Conservation (phyloP, 2,888 invertebrate genomes). For the Poecilus cupreus region DNA sequence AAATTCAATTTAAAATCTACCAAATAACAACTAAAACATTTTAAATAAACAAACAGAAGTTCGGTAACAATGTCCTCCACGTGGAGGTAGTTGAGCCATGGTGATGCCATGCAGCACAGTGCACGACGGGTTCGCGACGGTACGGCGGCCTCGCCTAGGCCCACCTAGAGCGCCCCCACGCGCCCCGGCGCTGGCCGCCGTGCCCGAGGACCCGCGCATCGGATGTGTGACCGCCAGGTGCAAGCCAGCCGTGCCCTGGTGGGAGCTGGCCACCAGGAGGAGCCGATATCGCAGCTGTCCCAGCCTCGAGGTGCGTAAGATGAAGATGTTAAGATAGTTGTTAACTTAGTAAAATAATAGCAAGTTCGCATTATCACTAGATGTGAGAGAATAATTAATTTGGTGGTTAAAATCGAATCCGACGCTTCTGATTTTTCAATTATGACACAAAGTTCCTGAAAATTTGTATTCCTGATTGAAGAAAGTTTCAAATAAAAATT, state of each 20-base stretch:
- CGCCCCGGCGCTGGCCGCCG: conserved; percentile 70
- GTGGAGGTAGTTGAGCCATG: conserved; percentile 9
- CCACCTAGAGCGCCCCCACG: conserved; percentile 68
- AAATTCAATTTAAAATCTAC: background rate
- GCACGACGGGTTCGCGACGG: conserved; percentile 92
- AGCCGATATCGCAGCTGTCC: conserved; percentile 89
- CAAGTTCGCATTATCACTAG: too few relatives aligned
- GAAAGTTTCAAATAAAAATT: too few relatives aligned
- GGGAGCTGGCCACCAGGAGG: conserved; percentile 87
- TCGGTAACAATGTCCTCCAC: too few relatives aligned
- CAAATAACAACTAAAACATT: too few relatives aligned
- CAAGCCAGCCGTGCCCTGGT: conserved; percentile 87
- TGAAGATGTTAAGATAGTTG: conserved; percentile 59
- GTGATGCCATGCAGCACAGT: conserved; percentile 75
- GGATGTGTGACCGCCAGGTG: conserved; percentile 81
- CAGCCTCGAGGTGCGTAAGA: conserved; percentile 76
- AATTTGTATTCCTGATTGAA: too few relatives aligned
- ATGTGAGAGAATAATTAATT: too few relatives aligned
- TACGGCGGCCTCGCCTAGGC: conserved; percentile 77
- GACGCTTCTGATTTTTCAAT: too few relatives aligned
- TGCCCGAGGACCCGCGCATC: conserved; percentile 79
- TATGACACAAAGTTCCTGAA: too few relatives aligned
- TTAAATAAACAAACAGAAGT: too few relatives aligned
- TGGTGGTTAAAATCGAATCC: too few relatives aligned
- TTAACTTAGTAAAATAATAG: too few relatives aligned